phyloP scores from a whole-genome alignment of 2,113 vertebrate species.

The Cebus imitator region DNA sequence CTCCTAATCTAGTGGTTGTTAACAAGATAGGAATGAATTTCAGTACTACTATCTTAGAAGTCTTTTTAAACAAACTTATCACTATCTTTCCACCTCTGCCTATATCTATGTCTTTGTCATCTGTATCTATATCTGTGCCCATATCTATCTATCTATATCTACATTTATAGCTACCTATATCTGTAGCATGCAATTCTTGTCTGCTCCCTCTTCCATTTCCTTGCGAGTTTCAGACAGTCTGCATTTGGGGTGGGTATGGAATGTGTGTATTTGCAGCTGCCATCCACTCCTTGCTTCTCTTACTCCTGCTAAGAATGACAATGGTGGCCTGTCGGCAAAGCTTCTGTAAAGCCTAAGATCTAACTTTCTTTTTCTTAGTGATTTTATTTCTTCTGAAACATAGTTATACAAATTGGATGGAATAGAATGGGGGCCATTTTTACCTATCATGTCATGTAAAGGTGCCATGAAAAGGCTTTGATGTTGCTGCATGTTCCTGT shows the following conservation, averaged over 20 bases:
- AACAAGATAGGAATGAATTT: neutral
- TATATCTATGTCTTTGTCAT: neutral
- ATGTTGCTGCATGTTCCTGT: neutral
- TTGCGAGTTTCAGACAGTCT: neutral
- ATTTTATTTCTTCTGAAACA: conserved; percentile 27
- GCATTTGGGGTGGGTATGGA: neutral
- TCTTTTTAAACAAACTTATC: neutral
- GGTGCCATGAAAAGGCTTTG: neutral
- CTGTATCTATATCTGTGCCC: neutral
- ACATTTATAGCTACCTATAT: neutral
- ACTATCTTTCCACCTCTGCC: neutral
- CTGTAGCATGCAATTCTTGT: neutral
- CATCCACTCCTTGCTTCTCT: neutral
- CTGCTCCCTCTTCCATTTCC: neutral
- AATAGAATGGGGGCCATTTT: neutral
- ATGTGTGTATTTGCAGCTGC: no score
- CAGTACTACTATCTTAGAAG: neutral
- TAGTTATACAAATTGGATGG: neutral
- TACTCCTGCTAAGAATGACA: neutral
- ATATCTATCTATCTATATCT: neutral
- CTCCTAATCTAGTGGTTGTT: neutral
- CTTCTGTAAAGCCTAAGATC: neutral
- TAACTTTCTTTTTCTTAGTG: neutral
- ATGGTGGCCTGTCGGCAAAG: accelerated
- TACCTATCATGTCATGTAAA: neutral